A percentile compares a stretch with the other conserved stretches of the same genome.
phyloP scores from a whole-genome alignment of 2,797 vertebrate species.

The Hippocampus kuda region DNA sequence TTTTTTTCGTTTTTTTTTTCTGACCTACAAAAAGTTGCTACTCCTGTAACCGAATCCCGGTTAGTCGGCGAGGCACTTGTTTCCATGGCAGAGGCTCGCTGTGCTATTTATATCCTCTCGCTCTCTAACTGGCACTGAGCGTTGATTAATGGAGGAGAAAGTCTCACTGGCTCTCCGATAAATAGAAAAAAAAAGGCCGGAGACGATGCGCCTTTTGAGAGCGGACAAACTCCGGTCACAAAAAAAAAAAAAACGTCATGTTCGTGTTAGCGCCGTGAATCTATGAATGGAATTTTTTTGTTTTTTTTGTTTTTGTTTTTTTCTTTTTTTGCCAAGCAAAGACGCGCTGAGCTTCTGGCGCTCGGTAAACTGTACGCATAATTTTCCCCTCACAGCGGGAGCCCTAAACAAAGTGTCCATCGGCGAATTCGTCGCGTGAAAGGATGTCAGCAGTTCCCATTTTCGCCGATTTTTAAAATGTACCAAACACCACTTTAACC shows the following conservation, averaged over 20 bases:
- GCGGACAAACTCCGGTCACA: slow-evolving; percentile 35
- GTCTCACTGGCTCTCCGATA: slow-evolving; percentile 7
- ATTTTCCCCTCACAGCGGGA: slow-evolving; percentile 17
- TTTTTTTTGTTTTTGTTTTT: slow-evolving; percentile 42
- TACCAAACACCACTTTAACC: too few species aligned
- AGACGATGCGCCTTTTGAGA: slow-evolving; percentile 25
- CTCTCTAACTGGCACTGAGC: slow-evolving; percentile 36
- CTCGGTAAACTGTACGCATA: slow-evolving; percentile 42
- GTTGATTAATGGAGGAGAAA: slow-evolving; percentile 18
- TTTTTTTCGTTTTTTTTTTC: slow-evolving; percentile 45
- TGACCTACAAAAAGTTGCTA: slow-evolving; percentile 68
- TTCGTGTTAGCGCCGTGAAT: slow-evolving; percentile 53
- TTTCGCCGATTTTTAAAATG: not conserved
- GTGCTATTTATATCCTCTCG: slow-evolving; percentile 56
- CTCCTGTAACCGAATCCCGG: slow-evolving; percentile 58
- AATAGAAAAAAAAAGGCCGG: slow-evolving; percentile 14
- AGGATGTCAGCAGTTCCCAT: slow-evolving; percentile 40
- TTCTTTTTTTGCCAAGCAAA: slow-evolving; percentile 22
- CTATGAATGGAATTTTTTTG: slow-evolving; percentile 52
- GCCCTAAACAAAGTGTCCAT: slow-evolving; percentile 36
- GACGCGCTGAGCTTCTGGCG: slow-evolving; percentile 48
- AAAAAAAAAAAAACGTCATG: slow-evolving; percentile 43
- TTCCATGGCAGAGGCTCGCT: slow-evolving; percentile 49
- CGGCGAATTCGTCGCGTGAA: slow-evolving; percentile 27
- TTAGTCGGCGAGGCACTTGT: slow-evolving; percentile 49